Base-by-base conservation (phyloP, 1,140 invertebrate species). In the Berghia stephanieae region DNA sequence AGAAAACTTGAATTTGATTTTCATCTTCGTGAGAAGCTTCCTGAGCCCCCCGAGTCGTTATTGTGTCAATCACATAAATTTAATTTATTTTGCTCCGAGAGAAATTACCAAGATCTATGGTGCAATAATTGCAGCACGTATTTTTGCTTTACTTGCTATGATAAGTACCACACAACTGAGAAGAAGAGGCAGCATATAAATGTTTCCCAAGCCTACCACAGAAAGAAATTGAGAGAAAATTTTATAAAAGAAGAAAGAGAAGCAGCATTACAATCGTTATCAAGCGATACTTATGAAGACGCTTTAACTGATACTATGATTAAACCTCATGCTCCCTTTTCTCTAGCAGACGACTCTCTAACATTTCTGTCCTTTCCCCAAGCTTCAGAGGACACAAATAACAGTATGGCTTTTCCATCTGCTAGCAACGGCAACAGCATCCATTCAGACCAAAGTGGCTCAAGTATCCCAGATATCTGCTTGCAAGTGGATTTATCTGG, bases 41-140 rank as follows among this genome's bases (percentile, higher is more conserved):
- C 76, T 75, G 18, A 83, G 84, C 46, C 78, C 82, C 34, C 55
- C 55, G 18, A 86, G 85, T 57, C 75, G 81, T 66, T n/a, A 21
- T 75, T 90, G 2, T 90, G 88, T 80, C 83, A 89, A 43, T 79
- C 83, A 21, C 24, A 71, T 13, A 73, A 79, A 13, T 67, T 76
- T 49, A 78, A 78, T 67, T 55, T 80, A 34, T 70, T 75, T n/a
- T 90, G 89, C 78, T 69, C 79, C 52, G 79, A 85, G 27, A 78
- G 80, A 72, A 90, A 90, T 75, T 90, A 85, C 81, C 86, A 88
- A 21, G 89, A 90, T 78, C 70, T 89, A 31, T 78, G 82, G 57
- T 90, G 89, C 81, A 81, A 84, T 52, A 79, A 83, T 46, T 90
- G 89, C 80, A 76, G 81, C n/a, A n/a, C 81, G n/a, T 86, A 84